Conservation (phyloP, 2,113 vertebrate genomes). For the Amphilophus citrinellus region DNA sequence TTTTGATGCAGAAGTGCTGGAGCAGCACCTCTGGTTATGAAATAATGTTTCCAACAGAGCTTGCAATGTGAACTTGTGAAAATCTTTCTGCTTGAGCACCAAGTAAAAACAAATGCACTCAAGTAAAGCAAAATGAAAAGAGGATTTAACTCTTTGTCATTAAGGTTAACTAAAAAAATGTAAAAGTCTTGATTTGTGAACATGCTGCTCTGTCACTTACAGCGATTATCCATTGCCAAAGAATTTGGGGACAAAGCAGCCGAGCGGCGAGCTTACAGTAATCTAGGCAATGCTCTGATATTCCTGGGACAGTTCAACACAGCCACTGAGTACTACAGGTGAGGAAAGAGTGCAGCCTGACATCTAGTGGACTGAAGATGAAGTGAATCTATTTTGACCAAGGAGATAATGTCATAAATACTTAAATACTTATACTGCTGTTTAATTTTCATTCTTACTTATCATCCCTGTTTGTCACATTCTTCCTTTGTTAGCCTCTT, state of each 20-base stretch:
- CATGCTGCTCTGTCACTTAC: slow-evolving; percentile 39
- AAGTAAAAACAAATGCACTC: neutral
- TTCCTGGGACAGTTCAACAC: slow-evolving; percentile 93
- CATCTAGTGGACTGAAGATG: slow-evolving; percentile 66
- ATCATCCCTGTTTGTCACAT: neutral
- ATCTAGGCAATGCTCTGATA: slow-evolving; percentile 95
- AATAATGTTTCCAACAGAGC: neutral
- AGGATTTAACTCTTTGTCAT: neutral
- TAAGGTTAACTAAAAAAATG: neutral
- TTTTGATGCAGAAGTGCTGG: slow-evolving; percentile 36
- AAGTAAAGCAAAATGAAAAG: neutral
- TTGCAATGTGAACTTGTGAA: neutral
- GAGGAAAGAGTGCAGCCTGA: slow-evolving; percentile 58
- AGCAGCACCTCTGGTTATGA: slow-evolving; percentile 11
- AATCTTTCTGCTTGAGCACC: neutral
- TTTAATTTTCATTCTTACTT: neutral
- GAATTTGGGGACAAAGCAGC: slow-evolving; percentile 98
- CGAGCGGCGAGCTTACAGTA: slow-evolving; percentile 94
- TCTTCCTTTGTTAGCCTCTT: neutral
- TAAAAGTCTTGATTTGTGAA: neutral
- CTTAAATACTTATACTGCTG: neutral
- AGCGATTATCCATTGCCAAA: slow-evolving; percentile 97
- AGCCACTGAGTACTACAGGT: slow-evolving; percentile 96
- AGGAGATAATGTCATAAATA: neutral
- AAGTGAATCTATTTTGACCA: neutral